These are phyloP conservation scores for Conopomorpha cramerella DNA, from an alignment of 1,140 invertebrate genomes.

Conservation along the genomic window DNA sequence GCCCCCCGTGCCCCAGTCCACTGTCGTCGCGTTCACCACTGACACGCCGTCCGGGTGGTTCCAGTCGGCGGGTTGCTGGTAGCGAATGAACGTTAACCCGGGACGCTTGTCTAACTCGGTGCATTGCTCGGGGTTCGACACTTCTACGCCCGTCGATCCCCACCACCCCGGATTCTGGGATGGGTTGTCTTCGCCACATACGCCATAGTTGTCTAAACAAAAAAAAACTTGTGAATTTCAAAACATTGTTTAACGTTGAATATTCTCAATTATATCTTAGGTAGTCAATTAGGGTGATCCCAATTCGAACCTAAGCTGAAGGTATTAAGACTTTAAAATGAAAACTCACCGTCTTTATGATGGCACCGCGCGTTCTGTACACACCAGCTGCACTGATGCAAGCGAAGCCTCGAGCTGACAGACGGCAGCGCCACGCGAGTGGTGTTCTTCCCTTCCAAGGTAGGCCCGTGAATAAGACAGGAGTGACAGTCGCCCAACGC, in stretches of 20 bases:
- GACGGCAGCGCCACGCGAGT: conserved; percentile 57
- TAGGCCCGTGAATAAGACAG: conserved; percentile 77
- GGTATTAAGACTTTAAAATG: too few relatives aligned
- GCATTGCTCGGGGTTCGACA: conserved; percentile 77
- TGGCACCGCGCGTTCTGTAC: conserved; percentile 91
- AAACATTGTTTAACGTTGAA: conserved; percentile 4
- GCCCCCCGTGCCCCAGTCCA: conserved; percentile 73
- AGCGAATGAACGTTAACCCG: conserved; percentile 87
- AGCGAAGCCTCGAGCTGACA: conserved; percentile 74
- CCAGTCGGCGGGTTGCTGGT: conserved; percentile 82
- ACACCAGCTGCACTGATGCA: conserved; percentile 88
- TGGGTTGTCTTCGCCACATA: conserved; percentile 80
- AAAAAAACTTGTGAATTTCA: conserved; percentile 2
- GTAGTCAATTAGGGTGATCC: too few relatives aligned
- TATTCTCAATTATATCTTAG: too few relatives aligned
- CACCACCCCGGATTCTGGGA: conserved; percentile 86
- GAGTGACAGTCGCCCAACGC: conserved; percentile 86
- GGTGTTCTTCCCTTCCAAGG: conserved; percentile 16
- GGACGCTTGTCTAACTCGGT: conserved; percentile 79
- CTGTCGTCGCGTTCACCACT: conserved; percentile 83
- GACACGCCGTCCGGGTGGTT: conserved; percentile 84
- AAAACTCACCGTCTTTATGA: conserved; percentile 71
- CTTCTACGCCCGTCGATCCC: conserved; percentile 81
- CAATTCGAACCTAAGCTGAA: too few relatives aligned
- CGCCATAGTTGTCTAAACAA: conserved; percentile 73